phyloP scores from a whole-genome alignment of 2,113 vertebrate species.

The Addax nasomaculatus region DNA sequence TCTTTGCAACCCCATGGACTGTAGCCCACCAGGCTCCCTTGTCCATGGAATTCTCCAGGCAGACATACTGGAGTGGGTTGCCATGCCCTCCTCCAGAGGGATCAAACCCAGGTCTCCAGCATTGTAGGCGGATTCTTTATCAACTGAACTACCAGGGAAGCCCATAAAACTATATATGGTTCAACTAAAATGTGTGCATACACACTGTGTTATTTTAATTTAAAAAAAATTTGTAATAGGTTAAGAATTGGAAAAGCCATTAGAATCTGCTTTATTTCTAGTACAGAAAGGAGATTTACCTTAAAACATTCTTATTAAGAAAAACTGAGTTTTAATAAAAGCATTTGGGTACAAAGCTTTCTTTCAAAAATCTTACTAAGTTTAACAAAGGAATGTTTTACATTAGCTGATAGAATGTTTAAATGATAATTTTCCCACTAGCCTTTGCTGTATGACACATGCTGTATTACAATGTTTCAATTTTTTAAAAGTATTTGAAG shows the following conservation, averaged over 20 bases:
- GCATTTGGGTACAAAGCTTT: not conserved
- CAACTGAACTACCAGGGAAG: no score
- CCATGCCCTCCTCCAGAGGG: no score
- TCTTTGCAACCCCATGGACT: no score
- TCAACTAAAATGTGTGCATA: not conserved
- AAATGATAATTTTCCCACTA: not conserved
- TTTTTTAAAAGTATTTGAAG: not conserved
- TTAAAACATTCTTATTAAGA: not conserved
- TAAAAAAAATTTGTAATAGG: not conserved
- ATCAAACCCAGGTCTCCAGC: no score
- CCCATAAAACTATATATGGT: not conserved
- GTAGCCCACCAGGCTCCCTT: no score
- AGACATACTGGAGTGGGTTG: no score
- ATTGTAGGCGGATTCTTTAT: no score
- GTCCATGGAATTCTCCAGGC: no score
- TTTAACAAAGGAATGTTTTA: not conserved
- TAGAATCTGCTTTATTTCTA: not conserved
- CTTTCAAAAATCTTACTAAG: slow-evolving; percentile 16
- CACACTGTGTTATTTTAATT: not conserved
- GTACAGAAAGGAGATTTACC: not conserved
- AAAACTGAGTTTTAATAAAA: not conserved
- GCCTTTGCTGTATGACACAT: not conserved
- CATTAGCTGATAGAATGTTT: not conserved
- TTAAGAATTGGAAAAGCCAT: not conserved
- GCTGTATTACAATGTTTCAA: not conserved